These are phyloP conservation scores for Sparus aurata DNA, from an alignment of 2,797 vertebrate species.

Conservation along the genomic window DNA sequence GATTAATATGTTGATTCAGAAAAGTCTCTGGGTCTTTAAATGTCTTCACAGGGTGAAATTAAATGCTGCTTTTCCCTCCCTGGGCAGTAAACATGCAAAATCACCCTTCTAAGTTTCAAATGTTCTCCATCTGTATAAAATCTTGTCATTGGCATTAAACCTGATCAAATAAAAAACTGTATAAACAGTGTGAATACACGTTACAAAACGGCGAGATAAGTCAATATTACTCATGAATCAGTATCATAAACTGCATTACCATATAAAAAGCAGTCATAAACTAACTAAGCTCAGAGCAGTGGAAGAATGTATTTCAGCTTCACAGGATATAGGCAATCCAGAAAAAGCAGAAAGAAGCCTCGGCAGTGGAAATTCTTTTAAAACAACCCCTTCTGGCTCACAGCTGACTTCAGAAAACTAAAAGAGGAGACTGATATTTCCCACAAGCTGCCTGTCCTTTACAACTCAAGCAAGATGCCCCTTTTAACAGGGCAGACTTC, in stretches of 20 bases:
- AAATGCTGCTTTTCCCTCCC: not conserved
- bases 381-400: too few species aligned
- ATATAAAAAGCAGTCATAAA: not conserved
- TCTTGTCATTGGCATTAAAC: not conserved
- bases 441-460: too few species aligned
- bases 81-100: not conserved
- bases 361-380: too few species aligned
- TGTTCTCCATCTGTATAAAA: slow-evolving; percentile 5
- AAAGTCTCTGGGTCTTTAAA: not conserved
- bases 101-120: not conserved
- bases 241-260: too few species aligned
- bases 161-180: not conserved
- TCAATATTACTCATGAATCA: not conserved
- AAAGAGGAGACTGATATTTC: too few species aligned
- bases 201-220: not conserved
- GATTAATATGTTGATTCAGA: not conserved
- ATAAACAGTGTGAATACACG: not conserved
- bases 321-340: too few species aligned
- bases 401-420: too few species aligned
- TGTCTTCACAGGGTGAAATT: not conserved
- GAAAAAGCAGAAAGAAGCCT: too few species aligned
- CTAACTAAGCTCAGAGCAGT: too few species aligned
- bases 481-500: too few species aligned
- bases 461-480: too few species aligned
- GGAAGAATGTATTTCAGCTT: too few species aligned